Percentiles rank a stretch among this genome's conserved stretches.
These are phyloP conservation scores for Argyrosomus regius DNA, from an alignment of 2,797 vertebrate species.

Conservation along the genomic window DNA sequence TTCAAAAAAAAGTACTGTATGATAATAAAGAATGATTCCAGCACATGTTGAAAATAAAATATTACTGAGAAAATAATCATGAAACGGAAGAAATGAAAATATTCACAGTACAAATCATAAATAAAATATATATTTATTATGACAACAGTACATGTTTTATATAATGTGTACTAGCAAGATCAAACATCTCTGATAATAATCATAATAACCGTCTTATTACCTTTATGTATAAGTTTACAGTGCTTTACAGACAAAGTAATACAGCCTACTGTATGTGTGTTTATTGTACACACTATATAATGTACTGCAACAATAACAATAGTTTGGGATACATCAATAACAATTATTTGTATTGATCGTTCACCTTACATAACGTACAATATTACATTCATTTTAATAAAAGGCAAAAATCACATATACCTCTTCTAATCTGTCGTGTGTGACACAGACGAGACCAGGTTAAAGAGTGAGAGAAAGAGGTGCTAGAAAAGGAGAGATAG, in stretches of 20 bases:
- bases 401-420: neutral
- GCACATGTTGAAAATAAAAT: neutral
- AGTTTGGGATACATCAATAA: neutral
- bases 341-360: neutral
- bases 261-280: neutral
- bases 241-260: neutral
- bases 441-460: neutral
- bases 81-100: neutral
- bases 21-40: neutral
- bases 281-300: neutral
- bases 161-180: neutral
- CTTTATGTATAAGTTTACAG: neutral
- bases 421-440: neutral
- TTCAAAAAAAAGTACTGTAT: neutral
- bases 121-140: neutral
- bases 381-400: neutral
- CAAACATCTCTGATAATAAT: neutral
- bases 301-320: too few species aligned
- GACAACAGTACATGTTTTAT: neutral
- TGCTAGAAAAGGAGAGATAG: constrained; percentile 21
- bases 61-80: neutral
- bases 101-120: neutral
- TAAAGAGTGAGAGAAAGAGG: constrained; percentile 36
- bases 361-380: neutral
- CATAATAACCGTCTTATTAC: neutral